Evolutionary conservation across 2,113 vertebrate genomes (phyloP), one percentile per base, ranked within the genome.

Genomic region (Syngnathoides biaculeatus): DNA sequence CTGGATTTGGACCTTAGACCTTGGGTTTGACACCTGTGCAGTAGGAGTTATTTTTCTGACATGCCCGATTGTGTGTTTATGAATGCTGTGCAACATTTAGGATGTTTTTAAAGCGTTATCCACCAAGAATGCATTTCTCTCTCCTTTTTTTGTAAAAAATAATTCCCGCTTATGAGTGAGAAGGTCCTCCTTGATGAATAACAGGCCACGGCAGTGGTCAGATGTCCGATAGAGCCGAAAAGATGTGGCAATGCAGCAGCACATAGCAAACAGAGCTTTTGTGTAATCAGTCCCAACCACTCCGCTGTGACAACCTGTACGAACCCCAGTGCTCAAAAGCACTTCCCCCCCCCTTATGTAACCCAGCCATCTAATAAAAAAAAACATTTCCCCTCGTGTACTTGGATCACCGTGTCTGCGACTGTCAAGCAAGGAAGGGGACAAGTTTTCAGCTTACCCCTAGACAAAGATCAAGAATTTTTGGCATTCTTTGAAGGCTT

Each of bases 401-500:
- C 19, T 1, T 69, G 50, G 64, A 30, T 74, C 53, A 50, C 12
- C 19, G 6, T 14, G 57, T 17, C 39, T 19, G n/a, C 30, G 62
- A 69, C 66, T 68, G 78, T 84, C 77, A 65, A 74, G 68, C 69
- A 66, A 69, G 64, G 59, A 72, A 72, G 53, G 35, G 58, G 57
- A 62, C 77, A 67, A 53, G 67, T 69, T 74, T 72, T 42, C 69
- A 68, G 71, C 78, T 71, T 26, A 55, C 73, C 73, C 77, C 69
- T 74, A 69, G 82, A 67, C 52, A 55, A 64, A 81, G 81, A 86
- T 82, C 68, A 69, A 45, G 73, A 74, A 84, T 84, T 85, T 74
- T 83, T 76, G 68, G 62, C 81, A 78, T 90, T 87, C 87, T 80
- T 77, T 64, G 72, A 77, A 50, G 78, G 79, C 78, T 88, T 87